Base-by-base conservation (phyloP, 2,797 vertebrate species). In the Phalanger gymnotis region DNA sequence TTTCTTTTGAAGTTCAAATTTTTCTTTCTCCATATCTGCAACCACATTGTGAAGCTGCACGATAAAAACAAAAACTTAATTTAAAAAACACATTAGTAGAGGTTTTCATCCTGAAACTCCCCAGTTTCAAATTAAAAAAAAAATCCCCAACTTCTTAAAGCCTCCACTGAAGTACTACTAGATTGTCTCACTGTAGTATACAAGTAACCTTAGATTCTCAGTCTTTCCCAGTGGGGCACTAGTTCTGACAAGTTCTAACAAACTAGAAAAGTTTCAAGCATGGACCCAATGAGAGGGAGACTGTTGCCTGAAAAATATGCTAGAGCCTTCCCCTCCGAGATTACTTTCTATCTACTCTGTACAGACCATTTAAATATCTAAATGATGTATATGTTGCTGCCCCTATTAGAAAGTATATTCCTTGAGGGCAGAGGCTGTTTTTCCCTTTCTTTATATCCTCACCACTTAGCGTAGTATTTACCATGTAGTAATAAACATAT, bases 21-120 rank as follows among this genome's bases (percentile, higher is more conserved):
- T 99, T 96, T 99, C 99, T 98, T 99, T 99, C 97, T 99, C 99
- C 99, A 99, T 99, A 97, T 99, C 99, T 0, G 99, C 98, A 91
- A 99, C 98, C 0, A 99, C 98, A 14, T 96, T 98, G 92, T 99
- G 99, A 90, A 99, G 98, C 99, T 99, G 97, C 9, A 94, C 6
- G 28, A 95, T 52, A 61, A 92, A 96, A 92, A 89, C 4, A 55
- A 95, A 27, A 94, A 2, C 58, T 53, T 2, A 91, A 0, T 14
- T 81, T 81, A 81, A 81, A 73, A 81, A 47, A 19, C 6, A 81
- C 19, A 81, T 81, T 3, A 81, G 12, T 2, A 25, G 53, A 19
- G 54, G 34, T 91, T 53, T 94, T 53, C 52, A 93, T 30, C 13
- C 34, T 7, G 31, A 34, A 94, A 95, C 0, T 66, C 0, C 51